Percentiles rank a stretch among this genome's conserved stretches.
Conservation (phyloP, 2,113 vertebrate genomes). For the Tor tambroides region DNA sequence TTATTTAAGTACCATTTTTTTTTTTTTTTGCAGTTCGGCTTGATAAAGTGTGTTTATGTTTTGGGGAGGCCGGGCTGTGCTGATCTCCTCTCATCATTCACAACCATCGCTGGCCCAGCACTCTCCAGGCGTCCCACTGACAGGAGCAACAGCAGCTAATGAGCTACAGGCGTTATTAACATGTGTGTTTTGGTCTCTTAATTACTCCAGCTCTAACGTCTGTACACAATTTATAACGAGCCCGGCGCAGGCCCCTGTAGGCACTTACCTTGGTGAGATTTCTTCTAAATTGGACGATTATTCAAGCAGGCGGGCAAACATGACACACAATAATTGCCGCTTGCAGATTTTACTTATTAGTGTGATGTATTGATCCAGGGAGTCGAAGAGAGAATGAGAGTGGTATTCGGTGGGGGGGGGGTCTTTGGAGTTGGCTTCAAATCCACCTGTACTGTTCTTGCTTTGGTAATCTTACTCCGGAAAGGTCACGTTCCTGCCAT, state of each 20-base stretch:
- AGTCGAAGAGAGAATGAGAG: constrained; percentile 1
- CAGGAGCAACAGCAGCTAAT: constrained; percentile 54
- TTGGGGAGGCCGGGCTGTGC: constrained; percentile 11
- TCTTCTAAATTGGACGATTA: constrained; percentile 74
- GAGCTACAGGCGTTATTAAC: constrained; percentile 68
- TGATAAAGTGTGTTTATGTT: constrained; percentile 36
- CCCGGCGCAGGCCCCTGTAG: constrained; percentile 51
- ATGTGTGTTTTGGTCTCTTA: constrained; percentile 72
- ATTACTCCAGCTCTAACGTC: constrained; percentile 64
- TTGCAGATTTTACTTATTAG: constrained; percentile 77
- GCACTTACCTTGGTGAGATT: constrained; percentile 68
- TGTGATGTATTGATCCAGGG: constrained; percentile 72
- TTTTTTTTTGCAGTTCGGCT: constrained; percentile 2
- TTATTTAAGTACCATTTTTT: constrained; percentile 2
- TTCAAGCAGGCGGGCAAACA: constrained; percentile 71
- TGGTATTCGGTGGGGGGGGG: too few species aligned
- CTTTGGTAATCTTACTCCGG: constrained; percentile 8
- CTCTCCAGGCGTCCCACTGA: constrained; percentile 27
- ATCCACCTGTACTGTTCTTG: constrained; percentile 26
- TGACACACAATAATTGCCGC: constrained; percentile 74
- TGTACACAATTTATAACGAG: constrained; percentile 65
- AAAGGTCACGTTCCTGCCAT: constrained; percentile 38
- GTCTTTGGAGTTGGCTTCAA: neutral
- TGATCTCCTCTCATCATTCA: constrained; percentile 47
- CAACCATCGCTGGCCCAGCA: constrained; percentile 33